phyloP scores from a whole-genome alignment of 2,888 invertebrate species.

The Anthophora plumipes region DNA sequence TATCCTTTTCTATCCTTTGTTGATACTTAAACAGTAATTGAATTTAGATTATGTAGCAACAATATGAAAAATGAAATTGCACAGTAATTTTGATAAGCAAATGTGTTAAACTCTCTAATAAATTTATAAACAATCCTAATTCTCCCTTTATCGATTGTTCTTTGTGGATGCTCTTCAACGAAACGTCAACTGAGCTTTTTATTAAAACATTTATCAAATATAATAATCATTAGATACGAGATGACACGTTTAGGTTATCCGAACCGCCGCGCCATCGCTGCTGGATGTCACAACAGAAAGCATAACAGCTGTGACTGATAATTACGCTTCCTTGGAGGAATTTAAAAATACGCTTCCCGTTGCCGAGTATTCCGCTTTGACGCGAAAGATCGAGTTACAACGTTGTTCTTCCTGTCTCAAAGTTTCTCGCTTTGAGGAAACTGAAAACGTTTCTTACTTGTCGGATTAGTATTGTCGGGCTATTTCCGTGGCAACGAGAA shows the following conservation, averaged over 20 bases:
- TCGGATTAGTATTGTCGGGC: constrained; percentile 6
- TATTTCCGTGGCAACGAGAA: neutral
- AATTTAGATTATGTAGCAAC: too few species aligned
- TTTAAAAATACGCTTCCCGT: constrained; percentile 36
- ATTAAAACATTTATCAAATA: neutral
- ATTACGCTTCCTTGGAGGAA: constrained; percentile 18
- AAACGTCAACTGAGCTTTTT: neutral
- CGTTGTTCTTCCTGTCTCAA: constrained; percentile 1
- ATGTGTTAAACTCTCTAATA: too few species aligned
- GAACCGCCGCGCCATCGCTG: neutral
- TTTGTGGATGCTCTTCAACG: neutral
- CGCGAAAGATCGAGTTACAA: constrained; percentile 33
- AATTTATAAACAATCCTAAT: too few species aligned
- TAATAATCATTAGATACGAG: neutral
- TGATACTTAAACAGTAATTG: too few species aligned
- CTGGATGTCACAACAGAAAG: neutral
- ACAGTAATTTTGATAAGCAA: too few species aligned
- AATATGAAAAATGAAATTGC: too few species aligned
- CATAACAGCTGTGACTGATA: constrained; percentile 28
- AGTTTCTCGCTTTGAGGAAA: constrained; percentile 6
- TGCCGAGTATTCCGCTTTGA: neutral
- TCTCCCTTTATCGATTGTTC: too few species aligned
- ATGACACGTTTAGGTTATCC: neutral
- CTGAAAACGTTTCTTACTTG: constrained; percentile 18
- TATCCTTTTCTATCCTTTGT: too few species aligned